A percentile compares a stretch with the other conserved stretches of the same genome.
Evolutionary conservation across 2,888 invertebrate genomes (phyloP).

Genomic region (Didymodactylos carnosus): DNA sequence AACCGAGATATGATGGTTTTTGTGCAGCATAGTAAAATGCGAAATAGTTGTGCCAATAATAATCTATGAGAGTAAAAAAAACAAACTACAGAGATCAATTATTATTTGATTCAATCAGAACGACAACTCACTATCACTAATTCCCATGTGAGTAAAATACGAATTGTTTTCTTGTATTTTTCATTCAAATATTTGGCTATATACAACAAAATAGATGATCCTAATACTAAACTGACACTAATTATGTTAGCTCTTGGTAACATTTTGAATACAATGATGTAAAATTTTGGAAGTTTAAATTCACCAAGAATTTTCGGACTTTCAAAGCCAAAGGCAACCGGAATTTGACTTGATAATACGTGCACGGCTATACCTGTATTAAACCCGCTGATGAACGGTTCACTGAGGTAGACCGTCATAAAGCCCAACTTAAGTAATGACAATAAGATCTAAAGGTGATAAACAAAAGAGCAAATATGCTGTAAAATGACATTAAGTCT

Average conservation of each 20-base stretch:
- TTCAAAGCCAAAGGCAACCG: constrained; percentile 23
- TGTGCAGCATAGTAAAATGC: not conserved
- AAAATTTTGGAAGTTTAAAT: not conserved
- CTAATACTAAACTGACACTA: no score
- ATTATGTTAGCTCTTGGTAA: not conserved
- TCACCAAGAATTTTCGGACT: not conserved
- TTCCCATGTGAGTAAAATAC: not conserved
- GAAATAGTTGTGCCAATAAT: not conserved
- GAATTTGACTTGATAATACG: constrained; percentile 26
- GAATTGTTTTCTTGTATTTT: not conserved
- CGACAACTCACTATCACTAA: no score
- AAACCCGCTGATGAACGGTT: constrained; percentile 29
- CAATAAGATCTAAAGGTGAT: not conserved
- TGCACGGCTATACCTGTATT: constrained; percentile 27
- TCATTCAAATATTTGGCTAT: not conserved
- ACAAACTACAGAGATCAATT: no score
- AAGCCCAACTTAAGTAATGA: constrained; percentile 23
- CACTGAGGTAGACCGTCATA: constrained; percentile 27
- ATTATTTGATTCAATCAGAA: no score
- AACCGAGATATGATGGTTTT: not conserved
- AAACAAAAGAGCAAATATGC: no score
- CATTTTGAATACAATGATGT: not conserved
- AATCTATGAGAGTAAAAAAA: not conserved
- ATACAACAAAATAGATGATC: not conserved
- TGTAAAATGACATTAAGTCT: no score